These are phyloP conservation scores for Drusus annulatus DNA, from an alignment of 1,140 invertebrate genomes.

Conservation along the genomic window DNA sequence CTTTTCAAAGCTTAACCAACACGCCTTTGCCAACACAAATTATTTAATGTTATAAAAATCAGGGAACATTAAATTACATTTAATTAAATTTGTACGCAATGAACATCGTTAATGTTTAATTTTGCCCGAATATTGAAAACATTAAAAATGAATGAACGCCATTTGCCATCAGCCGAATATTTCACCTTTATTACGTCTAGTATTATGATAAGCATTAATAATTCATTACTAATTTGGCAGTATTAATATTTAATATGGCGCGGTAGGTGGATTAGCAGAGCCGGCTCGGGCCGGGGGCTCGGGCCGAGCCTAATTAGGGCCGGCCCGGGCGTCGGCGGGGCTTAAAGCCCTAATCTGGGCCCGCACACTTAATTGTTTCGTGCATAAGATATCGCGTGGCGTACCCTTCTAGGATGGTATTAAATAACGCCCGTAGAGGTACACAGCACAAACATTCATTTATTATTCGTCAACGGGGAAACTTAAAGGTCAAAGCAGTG, in stretches of 20 bases:
- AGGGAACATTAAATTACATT: neutral
- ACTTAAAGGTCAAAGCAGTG: no score
- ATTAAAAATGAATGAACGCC: slow-evolving; percentile 3
- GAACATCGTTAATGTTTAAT: neutral
- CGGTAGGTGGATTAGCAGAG: neutral
- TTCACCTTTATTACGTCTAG: slow-evolving; percentile 7
- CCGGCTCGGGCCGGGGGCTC: neutral
- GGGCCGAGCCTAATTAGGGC: slow-evolving; percentile 46
- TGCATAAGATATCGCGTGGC: slow-evolving; percentile 56
- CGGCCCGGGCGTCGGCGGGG: slow-evolving; percentile 30
- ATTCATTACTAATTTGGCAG: slow-evolving; percentile 7
- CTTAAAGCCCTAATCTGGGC: slow-evolving; percentile 48
- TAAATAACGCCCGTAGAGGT: no score
- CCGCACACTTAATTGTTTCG: slow-evolving; percentile 54
- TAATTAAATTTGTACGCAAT: neutral
- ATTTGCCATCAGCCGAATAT: neutral
- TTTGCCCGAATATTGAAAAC: neutral
- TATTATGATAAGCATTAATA: slow-evolving; percentile 6
- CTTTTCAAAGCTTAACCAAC: no score
- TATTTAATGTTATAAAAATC: no score
- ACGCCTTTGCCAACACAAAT: no score
- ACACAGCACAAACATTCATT: neutral
- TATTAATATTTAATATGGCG: slow-evolving; percentile 10
- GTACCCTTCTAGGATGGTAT: slow-evolving; percentile 29
- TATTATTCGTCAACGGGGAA: no score